Evolutionary conservation across 2,888 invertebrate species (phyloP).

Genomic region (Idaea straminata): DNA sequence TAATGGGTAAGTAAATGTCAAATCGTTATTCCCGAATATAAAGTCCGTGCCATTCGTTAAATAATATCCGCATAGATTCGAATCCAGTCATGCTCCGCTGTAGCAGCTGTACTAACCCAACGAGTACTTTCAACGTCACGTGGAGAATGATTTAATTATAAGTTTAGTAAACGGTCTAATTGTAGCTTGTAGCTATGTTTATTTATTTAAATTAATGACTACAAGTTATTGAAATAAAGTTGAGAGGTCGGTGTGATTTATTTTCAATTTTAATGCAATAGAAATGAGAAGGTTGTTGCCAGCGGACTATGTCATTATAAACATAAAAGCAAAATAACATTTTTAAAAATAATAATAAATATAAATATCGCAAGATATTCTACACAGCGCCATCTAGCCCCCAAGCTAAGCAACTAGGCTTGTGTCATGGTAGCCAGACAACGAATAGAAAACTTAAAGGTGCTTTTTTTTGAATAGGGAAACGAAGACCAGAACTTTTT

Average conservation of each 20-base stretch:
- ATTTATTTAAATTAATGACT: not conserved
- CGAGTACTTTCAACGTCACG: not conserved
- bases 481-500: too few species aligned
- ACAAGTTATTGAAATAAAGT: not conserved
- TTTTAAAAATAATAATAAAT: too few species aligned
- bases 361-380: too few species aligned
- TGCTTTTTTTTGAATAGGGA: too few species aligned
- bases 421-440: too few species aligned
- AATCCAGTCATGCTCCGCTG: not conserved
- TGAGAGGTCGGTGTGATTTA: not conserved
- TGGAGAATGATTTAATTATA: not conserved
- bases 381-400: too few species aligned
- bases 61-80: not conserved
- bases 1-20: not conserved
- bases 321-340: too few species aligned
- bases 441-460: too few species aligned
- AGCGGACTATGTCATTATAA: too few species aligned
- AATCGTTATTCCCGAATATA: not conserved
- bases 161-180: not conserved
- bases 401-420: too few species aligned
- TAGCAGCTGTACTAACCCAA: not conserved
- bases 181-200: not conserved
- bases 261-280: too few species aligned
- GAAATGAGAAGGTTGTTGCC: not conserved
- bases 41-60: not conserved